phyloP scores from a whole-genome alignment of 2,888 invertebrate genomes.

The Leuctra nigra region DNA sequence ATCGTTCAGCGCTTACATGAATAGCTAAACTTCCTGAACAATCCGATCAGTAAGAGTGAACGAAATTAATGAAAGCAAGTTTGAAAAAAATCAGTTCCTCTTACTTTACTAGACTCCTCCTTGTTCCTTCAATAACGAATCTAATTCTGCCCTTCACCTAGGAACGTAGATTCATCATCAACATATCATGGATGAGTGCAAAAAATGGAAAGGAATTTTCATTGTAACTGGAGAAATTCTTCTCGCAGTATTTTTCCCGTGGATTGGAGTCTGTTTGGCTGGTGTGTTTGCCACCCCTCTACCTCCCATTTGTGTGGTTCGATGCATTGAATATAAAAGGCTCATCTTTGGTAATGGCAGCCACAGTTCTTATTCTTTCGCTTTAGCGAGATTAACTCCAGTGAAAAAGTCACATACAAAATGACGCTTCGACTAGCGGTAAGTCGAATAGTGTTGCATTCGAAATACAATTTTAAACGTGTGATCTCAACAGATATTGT shows the following conservation, averaged over 20 bases:
- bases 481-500: no score
- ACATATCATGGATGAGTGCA: conserved; percentile 13
- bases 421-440: conserved; percentile 50
- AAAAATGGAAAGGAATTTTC: conserved; percentile 14
- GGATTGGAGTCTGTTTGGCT: background rate
- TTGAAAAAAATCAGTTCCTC: conserved; percentile 6
- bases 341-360: background rate
- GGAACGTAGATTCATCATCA: background rate
- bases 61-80: background rate
- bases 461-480: no score
- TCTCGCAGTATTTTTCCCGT: conserved; percentile 3
- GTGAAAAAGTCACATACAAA: conserved; percentile 23
- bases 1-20: no score
- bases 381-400: background rate
- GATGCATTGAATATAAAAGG: conserved; percentile 7
- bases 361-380: background rate
- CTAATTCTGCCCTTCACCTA: conserved; percentile 13
- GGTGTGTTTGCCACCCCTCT: background rate
- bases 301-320: background rate
- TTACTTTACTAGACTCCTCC: background rate
- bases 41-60: no score
- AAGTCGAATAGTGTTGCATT: no score
- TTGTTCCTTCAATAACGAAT: conserved; percentile 1
- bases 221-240: conserved; percentile 12
- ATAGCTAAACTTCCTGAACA: no score